Base-by-base conservation (phyloP, 2,888 invertebrate genomes). In the Melanchra persicariae region DNA sequence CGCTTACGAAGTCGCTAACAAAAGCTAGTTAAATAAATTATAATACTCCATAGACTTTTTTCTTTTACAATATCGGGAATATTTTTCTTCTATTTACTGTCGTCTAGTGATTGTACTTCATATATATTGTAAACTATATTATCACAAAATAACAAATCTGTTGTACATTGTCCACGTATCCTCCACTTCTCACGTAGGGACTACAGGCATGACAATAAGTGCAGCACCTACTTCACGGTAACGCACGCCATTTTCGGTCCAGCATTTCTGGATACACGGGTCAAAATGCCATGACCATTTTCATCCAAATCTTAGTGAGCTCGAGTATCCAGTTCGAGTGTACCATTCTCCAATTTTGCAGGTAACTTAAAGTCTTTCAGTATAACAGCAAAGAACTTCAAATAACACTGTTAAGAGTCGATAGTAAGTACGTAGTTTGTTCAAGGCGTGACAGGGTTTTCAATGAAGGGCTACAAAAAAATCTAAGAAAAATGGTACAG, bases 281-380 rank as follows among this genome's bases (percentile, higher is more conserved):
- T 15, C 15, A 63, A 64, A 80, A 52, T 74, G 12, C 22, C 22
- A 12, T 68, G 64, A 15, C 74, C 15, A 43, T 55, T 60, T 70
- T 57, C 12, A 9, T 34, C 19, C 19, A 43, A 8, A 9, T 22
- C 55, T n/a, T 57, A 54, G n/a, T 43, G 58, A 58, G 64, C 34
- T 70, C 30, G 15, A 66, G 58, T 63, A n/a, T 52, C 51, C n/a
- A 52, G 76, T 24, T 19, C 47, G 58, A 55, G 69, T 54, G 77
- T 72, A 62, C 66, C 63, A 15, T 57, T 65, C 78, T 84, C 59
- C 79, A 86, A 86, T 84, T 86, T 86, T 77, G 77, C 76, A 68
- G 71, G 73, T 85, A 85, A 84, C 85, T 85, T 85, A 78, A 85
- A 79, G 76, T 75, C 60, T 72, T 76, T 55, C 54, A 75, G 68